Conservation (phyloP, 2,797 vertebrate species). For the Squalus acanthias region DNA sequence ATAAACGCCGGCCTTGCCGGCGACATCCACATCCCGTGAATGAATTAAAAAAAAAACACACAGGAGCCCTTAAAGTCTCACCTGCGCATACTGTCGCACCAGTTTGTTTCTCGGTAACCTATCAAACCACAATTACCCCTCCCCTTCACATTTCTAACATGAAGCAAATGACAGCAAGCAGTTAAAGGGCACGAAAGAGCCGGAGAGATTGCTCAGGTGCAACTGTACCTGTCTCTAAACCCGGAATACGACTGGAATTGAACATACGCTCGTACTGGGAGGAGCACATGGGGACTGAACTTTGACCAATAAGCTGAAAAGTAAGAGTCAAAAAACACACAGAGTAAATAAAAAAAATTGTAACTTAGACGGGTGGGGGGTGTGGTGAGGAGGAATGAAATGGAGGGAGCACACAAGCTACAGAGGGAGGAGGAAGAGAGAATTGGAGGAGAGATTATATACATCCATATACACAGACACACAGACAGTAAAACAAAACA, state of each 20-base stretch:
- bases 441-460: not conserved
- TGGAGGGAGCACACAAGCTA: not conserved
- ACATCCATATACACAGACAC: not conserved
- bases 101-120: not conserved
- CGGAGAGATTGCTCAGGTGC: slow-evolving; percentile 41
- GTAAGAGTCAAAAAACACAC: slow-evolving; percentile 62
- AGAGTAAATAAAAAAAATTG: slow-evolving; percentile 7
- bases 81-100: not conserved
- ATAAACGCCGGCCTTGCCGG: no score
- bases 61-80: no score
- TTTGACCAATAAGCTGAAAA: slow-evolving; percentile 76
- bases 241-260: slow-evolving; percentile 71
- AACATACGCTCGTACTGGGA: slow-evolving; percentile 74
- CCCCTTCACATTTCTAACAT: slow-evolving; percentile 29
- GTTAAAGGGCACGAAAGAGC: slow-evolving; percentile 46
- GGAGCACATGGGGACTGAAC: slow-evolving; percentile 74
- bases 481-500: no score
- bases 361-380: not conserved
- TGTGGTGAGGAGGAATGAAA: not conserved
- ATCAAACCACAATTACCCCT: not conserved
- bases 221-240: slow-evolving; percentile 76
- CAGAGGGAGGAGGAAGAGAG: not conserved
- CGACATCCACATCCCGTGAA: no score
- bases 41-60: no score
- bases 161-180: slow-evolving; percentile 40